Base-by-base conservation (phyloP, 2,797 vertebrate species). In the Cephalopachus bancanus region DNA sequence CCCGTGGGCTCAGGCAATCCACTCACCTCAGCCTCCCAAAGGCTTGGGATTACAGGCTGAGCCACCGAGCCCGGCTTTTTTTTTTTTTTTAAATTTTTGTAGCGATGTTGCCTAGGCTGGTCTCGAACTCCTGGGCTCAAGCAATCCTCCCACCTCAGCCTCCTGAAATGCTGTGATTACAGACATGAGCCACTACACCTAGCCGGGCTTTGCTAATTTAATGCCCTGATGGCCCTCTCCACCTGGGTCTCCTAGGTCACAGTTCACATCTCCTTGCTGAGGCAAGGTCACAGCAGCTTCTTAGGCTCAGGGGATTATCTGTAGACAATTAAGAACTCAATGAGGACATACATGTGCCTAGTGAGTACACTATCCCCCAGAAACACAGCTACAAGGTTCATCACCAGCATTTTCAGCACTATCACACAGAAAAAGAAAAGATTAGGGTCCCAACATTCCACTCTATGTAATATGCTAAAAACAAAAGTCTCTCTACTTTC, bases 351-450 rank as follows among this genome's bases (percentile, higher is more conserved):
- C 55, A 79, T 6, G 22, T 33, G 37, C 26, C 76, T 71, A 76
- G 16, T 75, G 59, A 76, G 69, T 33, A 91, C 22, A 91, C 19
- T 53, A 65, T n/a, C 30, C 72, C 59, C 51, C 1, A 8, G 67
- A 90, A 67, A 53, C 30, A 53, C 74, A 81, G 44, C 49, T 51
- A 72, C 49, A 65, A 28, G 37, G 20, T 2, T 33, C 64, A 57
- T 95, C 33, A 91, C n/a, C 86, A 90, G 74, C 53, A 65, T 81
- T 89, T 80, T 72, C 37, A 60, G 71, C 93, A 76, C 60, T 93
- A 71, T 8, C 28, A 80, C 5, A 81, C 2, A 37, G 26, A 84
- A 28, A 90, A 81, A 91, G 92, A 30, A 5, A 51, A 80, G n/a
- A 60, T 71, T 30, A 95, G 20, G 71, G 79, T 59, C 24, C 20